Base-by-base conservation (phyloP, 2,113 vertebrate genomes). In the Chloroceryle aenea region DNA sequence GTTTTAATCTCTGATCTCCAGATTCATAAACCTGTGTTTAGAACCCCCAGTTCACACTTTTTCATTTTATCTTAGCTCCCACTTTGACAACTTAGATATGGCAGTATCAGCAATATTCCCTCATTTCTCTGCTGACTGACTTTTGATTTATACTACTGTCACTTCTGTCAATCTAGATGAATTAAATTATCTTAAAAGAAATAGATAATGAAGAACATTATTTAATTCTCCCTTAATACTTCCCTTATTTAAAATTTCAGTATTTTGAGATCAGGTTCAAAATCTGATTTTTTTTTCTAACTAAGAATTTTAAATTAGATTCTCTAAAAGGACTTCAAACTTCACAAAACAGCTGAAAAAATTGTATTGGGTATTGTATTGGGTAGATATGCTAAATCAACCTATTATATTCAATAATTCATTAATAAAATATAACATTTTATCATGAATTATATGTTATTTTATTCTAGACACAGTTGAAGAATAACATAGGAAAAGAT, bases 141-240 rank as follows among this genome's bases (percentile, higher is more conserved):
- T 45, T 53, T 29, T 87, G 55, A 61, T 69, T 87, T 52, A 77
- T 32, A 29, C 2, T 22, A 19, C 14, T 50, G 50, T 52, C 89
- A 96, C 71, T 90, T 90, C 87, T 78, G 75, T 94, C 83, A 85
- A 94, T 92, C 85, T 96, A 95, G 87, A 68, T 68, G 45, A 80
- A 55, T 67, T 73, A 82, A 82, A 81, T 40, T 68, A 21, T 20
- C 61, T 25, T 69, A 88, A 56, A 80, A 32, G 55, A 72, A 74
- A 84, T 0, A 78, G 11, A 27, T 68, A 93, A 91, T 26, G 29
- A 77, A 67, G n/a, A 75, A 43, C 26, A 18, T 20, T 58, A 76
- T 72, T 61, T 12, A 79, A 47, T 30, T 83, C 3, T 47, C 22
- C 36, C n/a, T 42, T 16, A 68, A 30, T 16, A 58, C 15, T 50